phyloP scores from a whole-genome alignment of 92 coral and sea anemone genomes.

The Porites divaricata region DNA sequence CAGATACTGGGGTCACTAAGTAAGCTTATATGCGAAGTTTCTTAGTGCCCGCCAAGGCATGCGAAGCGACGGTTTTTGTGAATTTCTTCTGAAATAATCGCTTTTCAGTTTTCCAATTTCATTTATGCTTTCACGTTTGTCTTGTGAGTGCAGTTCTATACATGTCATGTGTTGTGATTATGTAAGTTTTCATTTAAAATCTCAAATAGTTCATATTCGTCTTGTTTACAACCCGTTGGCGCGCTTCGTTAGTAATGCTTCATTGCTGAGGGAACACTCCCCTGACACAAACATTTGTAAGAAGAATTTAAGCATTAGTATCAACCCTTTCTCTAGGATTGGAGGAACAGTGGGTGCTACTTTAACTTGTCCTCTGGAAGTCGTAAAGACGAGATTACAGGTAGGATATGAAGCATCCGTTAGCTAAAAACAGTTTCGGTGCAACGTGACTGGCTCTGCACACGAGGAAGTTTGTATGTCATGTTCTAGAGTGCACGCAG shows the following conservation, averaged over 20 bases:
- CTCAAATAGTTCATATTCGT: background rate
- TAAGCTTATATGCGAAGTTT: no score
- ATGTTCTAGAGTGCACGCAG: no score
- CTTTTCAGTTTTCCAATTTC: no score
- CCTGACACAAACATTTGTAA: background rate
- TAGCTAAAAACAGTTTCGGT: no score
- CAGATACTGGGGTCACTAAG: no score
- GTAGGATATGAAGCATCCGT: conserved; percentile 29
- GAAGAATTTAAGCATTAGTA: background rate
- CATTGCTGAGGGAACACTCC: background rate
- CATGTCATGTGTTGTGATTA: background rate
- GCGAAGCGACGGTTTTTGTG: no score
- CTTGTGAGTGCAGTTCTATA: background rate
- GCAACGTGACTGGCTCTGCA: no score
- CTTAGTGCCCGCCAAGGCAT: no score
- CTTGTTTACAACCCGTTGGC: background rate
- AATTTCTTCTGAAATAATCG: no score
- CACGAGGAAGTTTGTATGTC: no score
- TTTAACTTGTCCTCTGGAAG: conserved; percentile 94
- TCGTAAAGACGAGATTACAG: conserved; percentile 94
- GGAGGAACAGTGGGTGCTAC: conserved; percentile 97
- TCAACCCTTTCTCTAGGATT: conserved; percentile 52
- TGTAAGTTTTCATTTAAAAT: background rate
- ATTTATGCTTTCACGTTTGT: no score
- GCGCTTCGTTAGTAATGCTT: background rate